phyloP scores from a whole-genome alignment of 2,797 vertebrate species.

The Ctenosaura bakeri region DNA sequence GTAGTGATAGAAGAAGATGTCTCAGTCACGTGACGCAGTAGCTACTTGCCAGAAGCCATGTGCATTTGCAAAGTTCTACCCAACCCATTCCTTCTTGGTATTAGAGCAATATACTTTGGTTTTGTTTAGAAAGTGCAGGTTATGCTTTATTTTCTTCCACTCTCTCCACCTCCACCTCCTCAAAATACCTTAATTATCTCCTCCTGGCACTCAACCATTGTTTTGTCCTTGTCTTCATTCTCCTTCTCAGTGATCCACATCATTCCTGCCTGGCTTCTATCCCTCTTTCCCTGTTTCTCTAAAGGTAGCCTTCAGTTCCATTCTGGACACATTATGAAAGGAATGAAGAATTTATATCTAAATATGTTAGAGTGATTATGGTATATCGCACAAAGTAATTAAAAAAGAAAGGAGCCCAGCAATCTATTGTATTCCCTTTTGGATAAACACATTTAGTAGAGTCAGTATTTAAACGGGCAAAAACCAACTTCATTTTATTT shows the following conservation, averaged over 20 bases:
- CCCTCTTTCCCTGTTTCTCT: slow-evolving; percentile 23
- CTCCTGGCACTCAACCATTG: slow-evolving; percentile 21
- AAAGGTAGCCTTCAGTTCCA: slow-evolving; percentile 25
- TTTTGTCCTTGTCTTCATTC: slow-evolving; percentile 18
- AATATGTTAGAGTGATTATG: not conserved
- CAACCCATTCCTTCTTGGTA: not conserved
- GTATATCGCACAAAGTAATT: slow-evolving; percentile 12
- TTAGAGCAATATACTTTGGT: not conserved
- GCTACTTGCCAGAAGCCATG: not conserved
- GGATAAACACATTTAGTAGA: slow-evolving; percentile 9
- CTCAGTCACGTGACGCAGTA: not conserved
- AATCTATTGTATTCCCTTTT: slow-evolving; percentile 10
- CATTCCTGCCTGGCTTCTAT: not conserved
- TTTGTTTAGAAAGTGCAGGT: not conserved
- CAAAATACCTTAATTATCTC: slow-evolving; percentile 6
- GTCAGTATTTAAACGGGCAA: slow-evolving; percentile 7
- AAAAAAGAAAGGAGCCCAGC: slow-evolving; percentile 28
- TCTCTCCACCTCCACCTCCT: not conserved
- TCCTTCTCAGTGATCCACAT: slow-evolving; percentile 11
- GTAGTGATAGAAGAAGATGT: not conserved
- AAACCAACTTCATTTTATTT: slow-evolving; percentile 28
- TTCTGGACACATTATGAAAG: slow-evolving; percentile 20
- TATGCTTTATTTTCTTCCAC: not conserved
- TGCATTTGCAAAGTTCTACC: not conserved
- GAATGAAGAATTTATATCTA: not conserved